Percentiles rank a stretch among this genome's conserved stretches.
phyloP scores from a whole-genome alignment of 2,888 invertebrate species.

The Andrena bucephala region DNA sequence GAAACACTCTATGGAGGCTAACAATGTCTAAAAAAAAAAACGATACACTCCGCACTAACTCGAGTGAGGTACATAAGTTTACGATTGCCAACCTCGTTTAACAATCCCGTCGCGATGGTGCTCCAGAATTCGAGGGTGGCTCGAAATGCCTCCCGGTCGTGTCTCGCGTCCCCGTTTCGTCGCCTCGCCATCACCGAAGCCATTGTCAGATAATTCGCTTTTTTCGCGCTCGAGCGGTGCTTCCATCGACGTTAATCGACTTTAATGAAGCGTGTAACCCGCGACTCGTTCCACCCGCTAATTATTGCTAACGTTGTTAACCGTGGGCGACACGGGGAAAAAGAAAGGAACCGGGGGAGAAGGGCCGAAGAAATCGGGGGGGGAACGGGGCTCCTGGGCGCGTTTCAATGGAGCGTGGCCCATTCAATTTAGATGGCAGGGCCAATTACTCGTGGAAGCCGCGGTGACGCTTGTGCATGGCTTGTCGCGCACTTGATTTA shows the following conservation, averaged over 20 bases:
- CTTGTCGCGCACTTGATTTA: slow-evolving; percentile 65
- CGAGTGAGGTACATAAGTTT: too few species aligned
- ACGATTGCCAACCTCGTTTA: too few species aligned
- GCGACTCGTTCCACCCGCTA: slow-evolving; percentile 28
- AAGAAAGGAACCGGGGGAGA: slow-evolving; percentile 20
- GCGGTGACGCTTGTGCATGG: slow-evolving; percentile 44
- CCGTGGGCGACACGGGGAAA: slow-evolving; percentile 19
- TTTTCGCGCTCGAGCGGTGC: background rate
- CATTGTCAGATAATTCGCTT: slow-evolving; percentile 22
- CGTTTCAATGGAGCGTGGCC: slow-evolving; percentile 58
- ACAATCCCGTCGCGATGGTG: too few species aligned
- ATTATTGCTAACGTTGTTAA: slow-evolving; percentile 68
- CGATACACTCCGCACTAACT: too few species aligned
- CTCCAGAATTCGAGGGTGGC: too few species aligned
- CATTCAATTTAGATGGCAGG: slow-evolving; percentile 68
- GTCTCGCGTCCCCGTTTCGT: background rate
- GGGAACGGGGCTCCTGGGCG: slow-evolving; percentile 11
- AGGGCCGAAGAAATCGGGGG: slow-evolving; percentile 26
- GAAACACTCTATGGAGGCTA: too few species aligned
- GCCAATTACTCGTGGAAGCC: slow-evolving; percentile 72
- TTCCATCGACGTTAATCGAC: slow-evolving; percentile 56
- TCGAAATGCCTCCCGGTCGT: background rate
- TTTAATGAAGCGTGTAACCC: slow-evolving; percentile 54
- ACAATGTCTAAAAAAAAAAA: too few species aligned
- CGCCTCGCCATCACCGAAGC: background rate